phyloP scores from a whole-genome alignment of 2,113 vertebrate genomes.

The Cynoglossus semilaevis region DNA sequence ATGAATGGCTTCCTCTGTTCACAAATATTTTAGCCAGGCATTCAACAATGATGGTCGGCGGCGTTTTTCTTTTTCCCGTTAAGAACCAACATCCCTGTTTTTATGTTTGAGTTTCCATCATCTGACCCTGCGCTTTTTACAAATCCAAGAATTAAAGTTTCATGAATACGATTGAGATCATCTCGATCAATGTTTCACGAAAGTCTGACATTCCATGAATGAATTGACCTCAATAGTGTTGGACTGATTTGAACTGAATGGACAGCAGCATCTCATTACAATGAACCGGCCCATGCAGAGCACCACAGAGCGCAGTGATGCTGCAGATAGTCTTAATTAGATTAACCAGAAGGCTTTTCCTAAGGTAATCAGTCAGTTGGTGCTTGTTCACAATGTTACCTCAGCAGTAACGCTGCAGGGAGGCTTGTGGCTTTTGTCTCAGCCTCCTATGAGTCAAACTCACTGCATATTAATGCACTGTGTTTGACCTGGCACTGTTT shows the following conservation, averaged over 20 bases:
- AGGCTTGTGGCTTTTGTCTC: slow-evolving; percentile 5
- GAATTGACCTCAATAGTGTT: slow-evolving; percentile 40
- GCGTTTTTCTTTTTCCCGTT: slow-evolving; percentile 13
- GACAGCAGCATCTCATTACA: slow-evolving; percentile 47
- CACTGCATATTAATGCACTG: neutral
- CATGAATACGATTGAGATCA: slow-evolving; percentile 2
- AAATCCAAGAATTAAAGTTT: neutral
- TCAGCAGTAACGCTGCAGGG: slow-evolving; percentile 52
- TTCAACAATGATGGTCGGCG: slow-evolving; percentile 19
- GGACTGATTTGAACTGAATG: slow-evolving; percentile 60
- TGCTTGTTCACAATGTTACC: slow-evolving; percentile 59
- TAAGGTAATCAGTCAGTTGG: slow-evolving; percentile 78
- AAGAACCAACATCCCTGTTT: slow-evolving; percentile 2
- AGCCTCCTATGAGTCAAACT: neutral
- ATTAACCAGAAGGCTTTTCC: slow-evolving; percentile 80
- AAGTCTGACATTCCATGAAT: slow-evolving; percentile 24
- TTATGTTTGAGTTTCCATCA: neutral
- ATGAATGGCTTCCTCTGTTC: slow-evolving; percentile 5
- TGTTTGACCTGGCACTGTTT: slow-evolving; percentile 6
- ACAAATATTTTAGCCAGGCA: slow-evolving; percentile 1
- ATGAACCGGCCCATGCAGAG: slow-evolving; percentile 49
- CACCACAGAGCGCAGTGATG: slow-evolving; percentile 55
- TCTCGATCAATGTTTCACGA: slow-evolving; percentile 14
- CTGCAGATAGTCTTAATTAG: slow-evolving; percentile 76
- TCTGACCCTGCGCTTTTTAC: too few species aligned